These are phyloP conservation scores for Hipparchia semele DNA, from an alignment of 2,888 invertebrate species.

Conservation along the genomic window DNA sequence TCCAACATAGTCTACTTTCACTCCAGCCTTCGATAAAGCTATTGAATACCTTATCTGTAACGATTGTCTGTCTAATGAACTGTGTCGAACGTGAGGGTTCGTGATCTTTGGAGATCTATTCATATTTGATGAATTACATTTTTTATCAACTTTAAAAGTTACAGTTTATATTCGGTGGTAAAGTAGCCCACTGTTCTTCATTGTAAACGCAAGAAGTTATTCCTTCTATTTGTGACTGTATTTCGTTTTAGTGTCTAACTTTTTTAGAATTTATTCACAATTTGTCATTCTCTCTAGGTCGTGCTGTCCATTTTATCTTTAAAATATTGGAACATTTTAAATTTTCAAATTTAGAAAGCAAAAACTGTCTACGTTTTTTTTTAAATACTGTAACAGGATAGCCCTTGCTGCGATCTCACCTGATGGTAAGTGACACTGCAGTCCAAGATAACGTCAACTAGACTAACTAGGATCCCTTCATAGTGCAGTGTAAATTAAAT, in stretches of 20 bases:
- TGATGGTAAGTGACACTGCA: too few species aligned
- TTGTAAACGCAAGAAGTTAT: background rate
- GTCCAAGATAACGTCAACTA: too few species aligned
- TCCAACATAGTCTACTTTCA: conserved; percentile 29
- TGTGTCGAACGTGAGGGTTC: conserved; percentile 24
- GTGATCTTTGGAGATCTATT: conserved; percentile 10
- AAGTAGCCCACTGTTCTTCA: background rate
- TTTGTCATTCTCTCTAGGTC: background rate
- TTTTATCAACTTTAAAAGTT: background rate
- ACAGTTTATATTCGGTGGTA: background rate
- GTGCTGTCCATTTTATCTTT: background rate
- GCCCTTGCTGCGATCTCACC: too few species aligned
- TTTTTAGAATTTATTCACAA: background rate
- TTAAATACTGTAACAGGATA: too few species aligned
- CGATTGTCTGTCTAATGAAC: conserved; percentile 33
- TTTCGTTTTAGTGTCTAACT: background rate
- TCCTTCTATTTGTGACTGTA: background rate
- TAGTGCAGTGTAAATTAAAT: too few species aligned
- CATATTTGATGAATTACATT: conserved; percentile 3
- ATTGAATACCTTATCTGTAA: conserved; percentile 39
- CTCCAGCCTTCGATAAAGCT: conserved; percentile 38
- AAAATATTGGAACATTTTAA: background rate
- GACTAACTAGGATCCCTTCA: too few species aligned
- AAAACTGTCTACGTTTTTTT: background rate
- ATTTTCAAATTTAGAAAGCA: background rate